phyloP scores from a whole-genome alignment of 2,888 invertebrate species.

The Volucella inanis region DNA sequence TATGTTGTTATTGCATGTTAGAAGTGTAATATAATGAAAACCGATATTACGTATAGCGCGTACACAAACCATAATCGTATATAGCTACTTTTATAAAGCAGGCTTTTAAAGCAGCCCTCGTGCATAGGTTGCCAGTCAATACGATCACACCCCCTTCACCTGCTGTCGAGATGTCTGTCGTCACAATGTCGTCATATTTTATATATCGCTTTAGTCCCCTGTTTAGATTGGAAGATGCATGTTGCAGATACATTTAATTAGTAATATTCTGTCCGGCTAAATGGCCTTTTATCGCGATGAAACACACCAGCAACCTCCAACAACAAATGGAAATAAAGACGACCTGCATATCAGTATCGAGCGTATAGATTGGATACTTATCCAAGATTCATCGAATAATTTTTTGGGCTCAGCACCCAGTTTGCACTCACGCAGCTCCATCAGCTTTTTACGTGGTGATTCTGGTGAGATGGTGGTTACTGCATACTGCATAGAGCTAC shows the following conservation, averaged over 20 bases:
- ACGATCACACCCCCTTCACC: slow-evolving; percentile 33
- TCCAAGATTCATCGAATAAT: slow-evolving; percentile 72
- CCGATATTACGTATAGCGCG: slow-evolving; percentile 64
- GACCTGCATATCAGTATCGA: slow-evolving; percentile 71
- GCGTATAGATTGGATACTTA: slow-evolving; percentile 70
- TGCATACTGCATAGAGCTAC: slow-evolving; percentile 59
- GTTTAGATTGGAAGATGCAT: slow-evolving; percentile 70
- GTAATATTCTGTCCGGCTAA: slow-evolving; percentile 75
- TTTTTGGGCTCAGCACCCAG: slow-evolving; percentile 50
- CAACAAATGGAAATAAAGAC: slow-evolving; percentile 69
- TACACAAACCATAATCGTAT: slow-evolving; percentile 64
- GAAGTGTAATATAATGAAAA: slow-evolving; percentile 66
- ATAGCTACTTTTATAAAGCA: slow-evolving; percentile 46
- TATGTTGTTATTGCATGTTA: slow-evolving; percentile 71
- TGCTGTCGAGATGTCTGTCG: slow-evolving; percentile 63
- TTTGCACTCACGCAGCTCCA: slow-evolving; percentile 69
- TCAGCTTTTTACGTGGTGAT: slow-evolving; percentile 53
- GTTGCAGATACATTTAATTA: slow-evolving; percentile 77
- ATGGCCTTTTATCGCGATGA: slow-evolving; percentile 72
- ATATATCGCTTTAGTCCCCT: slow-evolving; percentile 63
- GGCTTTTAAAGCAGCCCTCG: not conserved
- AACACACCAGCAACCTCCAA: slow-evolving; percentile 33
- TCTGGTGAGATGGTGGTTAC: slow-evolving; percentile 63
- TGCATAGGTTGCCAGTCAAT: not conserved
- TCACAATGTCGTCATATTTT: slow-evolving; percentile 74